Evolutionary conservation across 2,797 vertebrate species (phyloP).

Genomic region (Falco cherrug): DNA sequence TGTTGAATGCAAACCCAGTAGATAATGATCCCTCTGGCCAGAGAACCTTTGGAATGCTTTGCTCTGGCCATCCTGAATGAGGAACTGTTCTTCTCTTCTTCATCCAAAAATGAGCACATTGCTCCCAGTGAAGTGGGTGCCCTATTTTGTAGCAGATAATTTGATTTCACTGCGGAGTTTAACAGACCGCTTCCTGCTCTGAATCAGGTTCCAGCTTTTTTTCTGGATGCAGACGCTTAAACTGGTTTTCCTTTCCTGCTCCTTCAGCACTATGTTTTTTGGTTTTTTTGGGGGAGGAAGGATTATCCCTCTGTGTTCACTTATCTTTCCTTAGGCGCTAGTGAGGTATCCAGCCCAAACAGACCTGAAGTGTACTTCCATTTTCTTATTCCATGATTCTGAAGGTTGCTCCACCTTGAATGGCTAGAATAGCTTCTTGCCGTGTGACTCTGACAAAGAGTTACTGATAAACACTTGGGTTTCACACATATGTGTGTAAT

Average conservation of each 20-base stretch:
- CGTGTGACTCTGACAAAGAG: not conserved
- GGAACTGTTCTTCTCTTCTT: not conserved
- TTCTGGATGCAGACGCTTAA: not conserved
- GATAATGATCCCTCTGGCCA: not conserved
- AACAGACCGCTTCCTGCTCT: not conserved
- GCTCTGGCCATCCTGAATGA: not conserved
- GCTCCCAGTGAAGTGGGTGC: not conserved
- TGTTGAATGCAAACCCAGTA: not conserved
- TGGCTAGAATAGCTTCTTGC: not conserved
- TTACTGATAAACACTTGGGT: not conserved
- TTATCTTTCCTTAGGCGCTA: not conserved
- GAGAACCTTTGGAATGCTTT: not conserved
- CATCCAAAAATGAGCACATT: not conserved
- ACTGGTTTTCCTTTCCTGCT: not conserved
- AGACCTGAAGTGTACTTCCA: not conserved
- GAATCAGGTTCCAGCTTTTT: not conserved
- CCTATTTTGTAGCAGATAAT: not conserved
- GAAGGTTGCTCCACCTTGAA: not conserved
- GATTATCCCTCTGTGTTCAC: not conserved
- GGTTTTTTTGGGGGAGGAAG: not conserved
- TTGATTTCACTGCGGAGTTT: not conserved
- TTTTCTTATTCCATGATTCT: not conserved
- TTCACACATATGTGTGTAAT: rapidly evolving
- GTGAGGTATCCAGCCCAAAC: not conserved
- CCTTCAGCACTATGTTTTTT: not conserved